Conservation (phyloP, 2,113 vertebrate genomes). For the Puma concolor region DNA sequence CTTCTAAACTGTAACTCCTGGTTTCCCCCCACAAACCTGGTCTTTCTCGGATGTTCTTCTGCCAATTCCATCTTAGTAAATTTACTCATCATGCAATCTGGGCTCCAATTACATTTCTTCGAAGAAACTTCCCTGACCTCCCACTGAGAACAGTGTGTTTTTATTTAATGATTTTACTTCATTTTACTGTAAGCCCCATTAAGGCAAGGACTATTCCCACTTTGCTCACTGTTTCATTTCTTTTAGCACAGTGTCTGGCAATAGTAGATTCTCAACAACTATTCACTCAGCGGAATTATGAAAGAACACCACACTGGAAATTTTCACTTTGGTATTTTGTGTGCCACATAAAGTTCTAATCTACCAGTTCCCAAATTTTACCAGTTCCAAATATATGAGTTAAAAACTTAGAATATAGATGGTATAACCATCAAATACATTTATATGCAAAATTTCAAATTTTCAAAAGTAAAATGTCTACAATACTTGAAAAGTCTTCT, state of each 20-base stretch:
- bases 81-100: not conserved
- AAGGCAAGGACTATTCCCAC: not conserved
- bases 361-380: not conserved
- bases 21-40: not conserved
- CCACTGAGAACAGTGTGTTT: not conserved
- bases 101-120: not conserved
- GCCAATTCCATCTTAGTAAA: not conserved
- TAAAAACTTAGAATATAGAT: not conserved
- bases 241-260: not conserved
- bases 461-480: not conserved
- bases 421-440: not conserved
- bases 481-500: not conserved
- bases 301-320: not conserved
- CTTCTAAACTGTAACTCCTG: not conserved
- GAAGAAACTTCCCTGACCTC: not conserved
- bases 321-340: not conserved
- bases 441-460: not conserved
- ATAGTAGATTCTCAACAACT: not conserved
- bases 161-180: not conserved
- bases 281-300: not conserved
- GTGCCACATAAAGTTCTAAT: not conserved
- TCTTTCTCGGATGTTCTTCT: not conserved
- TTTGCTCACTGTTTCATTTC: not conserved
- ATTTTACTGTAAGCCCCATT: not conserved
- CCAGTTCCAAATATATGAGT: not conserved